Base-by-base conservation (phyloP, 2,113 vertebrate species). In the Petrocephalus zakoni region DNA sequence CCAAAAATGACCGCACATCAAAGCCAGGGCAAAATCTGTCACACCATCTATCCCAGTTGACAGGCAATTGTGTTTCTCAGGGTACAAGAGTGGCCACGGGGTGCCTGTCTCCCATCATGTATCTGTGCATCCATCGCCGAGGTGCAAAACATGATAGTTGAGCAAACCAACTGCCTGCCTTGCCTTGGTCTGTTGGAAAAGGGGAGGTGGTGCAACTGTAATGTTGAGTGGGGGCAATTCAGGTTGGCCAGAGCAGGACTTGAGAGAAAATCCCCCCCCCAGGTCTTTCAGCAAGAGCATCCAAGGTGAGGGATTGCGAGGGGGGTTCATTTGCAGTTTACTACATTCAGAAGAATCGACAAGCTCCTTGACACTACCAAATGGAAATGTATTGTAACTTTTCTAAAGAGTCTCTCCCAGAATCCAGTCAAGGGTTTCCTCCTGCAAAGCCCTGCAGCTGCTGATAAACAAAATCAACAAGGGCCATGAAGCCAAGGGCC, bases 391-490 rank as follows among this genome's bases (percentile, higher is more conserved):
- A 83, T 84, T 56, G 29, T 68, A 42, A 84, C 19, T 58, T 49
- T 46, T 87, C 34, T 29, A 87, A 78, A 49, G 53, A 29, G 68
- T 37, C 37, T 58, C 37, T 86, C 86, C 83, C 53, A 72, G 81
- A 89, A 90, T 84, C 78, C 87, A 87, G 29, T 90, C 89, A 92
- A 89, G 90, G 91, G 91, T 93, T 96, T 96, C 95, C 95, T 95
- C 72, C 92, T 90, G 88, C 1, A 89, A 91, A 94, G 89, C 92
- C 93, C 95, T 96, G 85, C 1, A 2, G 34, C 72, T 89, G 53
- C 93, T 94, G 96, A 97, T 96, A 97, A 97, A 94, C 51, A 56
- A 92, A 95, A 94, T 92, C 94, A 92, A 92, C 0, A 3, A 85
- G 78, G 91, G 90, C 91, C 93, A 94, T 92, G 85, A 56, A 13